Evolutionary conservation across 2,113 vertebrate genomes (phyloP), one percentile per base, ranked within the genome.

Genomic region (Leuciscus idus): DNA sequence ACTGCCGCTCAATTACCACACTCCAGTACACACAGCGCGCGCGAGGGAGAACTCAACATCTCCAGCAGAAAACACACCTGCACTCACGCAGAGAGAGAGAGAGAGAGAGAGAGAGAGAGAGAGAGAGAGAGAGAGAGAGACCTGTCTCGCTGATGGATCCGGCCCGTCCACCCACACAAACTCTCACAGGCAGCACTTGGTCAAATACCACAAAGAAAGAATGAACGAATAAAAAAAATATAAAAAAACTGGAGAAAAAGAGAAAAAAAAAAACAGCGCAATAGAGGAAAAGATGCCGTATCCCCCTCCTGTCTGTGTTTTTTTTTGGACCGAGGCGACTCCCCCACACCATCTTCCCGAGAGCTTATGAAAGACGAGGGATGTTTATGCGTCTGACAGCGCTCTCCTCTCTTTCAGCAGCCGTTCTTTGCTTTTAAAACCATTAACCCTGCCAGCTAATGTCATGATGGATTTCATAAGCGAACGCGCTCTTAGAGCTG

Each of bases 1-100:
- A 90, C 89, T 92, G 86, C 91, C 90, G 78, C 91, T 90, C 92
- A 92, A 93, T 94, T 90, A 91, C 92, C 92, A 91, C 88, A 85
- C 23, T 87, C 90, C 91, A 77, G 90, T 93, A 92, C 89, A 93
- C 91, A 90, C 89, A 86, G 89, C 93, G 15, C 46, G 46, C 50
- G 50, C 50, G 4, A 57, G 19, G 17, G 52, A 57, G 92, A 70
- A 75, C 59, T 36, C 61, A 52, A 81, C 39, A 66, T 66, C 61
- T 66, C 59, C 23, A 78, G 46, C n/a, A 17, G 74, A 78, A 81
- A 72, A 85, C 62, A 83, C 19, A 78, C 77, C 57, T 59, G 92
- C 85, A 91, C 88, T 93, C 91, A 92, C 90, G 91, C 91, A 93
- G 70, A 91, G 62, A 93, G 93, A 92, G 90, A 89, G 92, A 89